These are phyloP conservation scores for Triops cancriformis DNA, from an alignment of 1,140 invertebrate genomes.

Conservation along the genomic window DNA sequence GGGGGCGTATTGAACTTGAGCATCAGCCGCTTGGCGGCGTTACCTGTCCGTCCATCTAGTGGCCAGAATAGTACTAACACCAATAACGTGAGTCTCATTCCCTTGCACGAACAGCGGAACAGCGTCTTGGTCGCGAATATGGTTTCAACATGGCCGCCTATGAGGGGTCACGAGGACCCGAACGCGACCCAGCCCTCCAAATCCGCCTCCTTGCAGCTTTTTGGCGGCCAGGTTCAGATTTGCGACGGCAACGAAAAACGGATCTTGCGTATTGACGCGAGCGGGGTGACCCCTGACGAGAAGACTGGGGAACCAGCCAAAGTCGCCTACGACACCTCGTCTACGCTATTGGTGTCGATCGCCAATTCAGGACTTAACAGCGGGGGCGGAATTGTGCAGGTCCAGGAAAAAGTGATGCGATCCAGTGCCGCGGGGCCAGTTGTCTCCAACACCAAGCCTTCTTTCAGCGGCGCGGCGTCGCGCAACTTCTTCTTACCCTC, in stretches of 20 bases:
- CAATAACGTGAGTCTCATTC: not conserved
- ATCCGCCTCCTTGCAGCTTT: conserved; percentile 51
- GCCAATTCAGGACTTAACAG: conserved; percentile 63
- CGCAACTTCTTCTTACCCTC: not conserved
- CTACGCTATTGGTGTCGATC: conserved; percentile 44
- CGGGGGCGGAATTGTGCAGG: conserved; percentile 57
- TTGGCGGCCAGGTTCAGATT: conserved; percentile 67
- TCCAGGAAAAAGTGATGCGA: conserved; percentile 28
- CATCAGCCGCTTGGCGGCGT: not conserved
- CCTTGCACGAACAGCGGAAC: not conserved
- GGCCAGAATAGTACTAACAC: not conserved
- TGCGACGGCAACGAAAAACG: conserved; percentile 35
- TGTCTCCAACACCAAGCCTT: not conserved
- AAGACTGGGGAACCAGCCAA: conserved; percentile 17
- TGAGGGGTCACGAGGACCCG: not conserved
- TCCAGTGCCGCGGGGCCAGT: not conserved
- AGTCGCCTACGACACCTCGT: conserved; percentile 28
- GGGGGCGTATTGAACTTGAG: not conserved
- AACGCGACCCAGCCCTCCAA: not conserved
- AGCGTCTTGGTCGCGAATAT: not conserved
- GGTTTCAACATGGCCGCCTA: not conserved
- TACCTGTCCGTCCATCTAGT: not conserved
- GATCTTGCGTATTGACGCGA: conserved; percentile 21
- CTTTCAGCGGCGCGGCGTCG: not conserved
- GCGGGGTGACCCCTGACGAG: conserved; percentile 21